Base-by-base conservation (phyloP, 35 echinoderm and acorn worm species). In the Nesometra sesokonis region DNA sequence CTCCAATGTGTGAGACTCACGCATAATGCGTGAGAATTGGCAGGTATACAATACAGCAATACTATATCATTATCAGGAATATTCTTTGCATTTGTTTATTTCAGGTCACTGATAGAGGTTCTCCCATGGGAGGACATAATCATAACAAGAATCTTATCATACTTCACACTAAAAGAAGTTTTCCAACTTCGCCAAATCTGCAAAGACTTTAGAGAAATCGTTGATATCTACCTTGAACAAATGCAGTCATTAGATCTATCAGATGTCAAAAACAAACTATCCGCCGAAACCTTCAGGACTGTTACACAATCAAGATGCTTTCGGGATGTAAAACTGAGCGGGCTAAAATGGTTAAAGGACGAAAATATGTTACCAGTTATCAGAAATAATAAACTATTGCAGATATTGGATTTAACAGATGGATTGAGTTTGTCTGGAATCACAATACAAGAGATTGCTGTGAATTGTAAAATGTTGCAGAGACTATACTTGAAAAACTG, bases 91-190 rank as follows among this genome's bases (percentile, higher is more conserved):
- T 27, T 67, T n/a, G n/a, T 67, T 67, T 67, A 17, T 67, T 67
- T 67, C 23, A 67, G 52, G 52, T 67, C 52, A 67, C 52, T 67
- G 23, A 67, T 67, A 17, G 21, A 67, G 23, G 81, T 30, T 39
- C 37, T 83, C 0, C 81, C 81, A 83, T 83, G 81, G 81, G 81
- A 83, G 7, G 81, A 83, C 27, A 39, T 83, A 13, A 30, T 83
- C n/a, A 83, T 83, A 13, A 0, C 33, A 11, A 35, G 27, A 35
- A 83, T 83, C 81, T n/a, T 83, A 8, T 38, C 35, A 38, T 83
- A 36, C n/a, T 37, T 83, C 8, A 19, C 81, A 3, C 11, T 83
- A n/a, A 83, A 35, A n/a, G 34, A 83, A 83, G n/a, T 83, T 5
- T 83, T 83, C n/a, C 32, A 30, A 5, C 81, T 83, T 35, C 81